These are phyloP conservation scores for Heliconius congener DNA, from an alignment of 1,140 invertebrate species.

Conservation along the genomic window DNA sequence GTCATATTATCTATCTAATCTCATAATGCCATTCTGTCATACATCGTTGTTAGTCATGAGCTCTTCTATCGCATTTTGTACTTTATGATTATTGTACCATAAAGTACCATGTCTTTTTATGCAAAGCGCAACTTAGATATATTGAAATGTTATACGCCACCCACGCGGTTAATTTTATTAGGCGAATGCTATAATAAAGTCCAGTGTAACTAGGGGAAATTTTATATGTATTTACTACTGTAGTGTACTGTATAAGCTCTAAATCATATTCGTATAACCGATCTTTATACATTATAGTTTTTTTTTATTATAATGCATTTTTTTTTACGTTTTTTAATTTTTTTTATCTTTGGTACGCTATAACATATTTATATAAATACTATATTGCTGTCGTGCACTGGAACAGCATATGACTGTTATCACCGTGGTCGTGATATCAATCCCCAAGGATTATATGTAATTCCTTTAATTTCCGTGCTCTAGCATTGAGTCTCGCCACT, in stretches of 20 bases:
- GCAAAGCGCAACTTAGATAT: not conserved
- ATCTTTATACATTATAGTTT: no score
- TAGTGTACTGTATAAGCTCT: no score
- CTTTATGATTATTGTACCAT: conserved; percentile 5
- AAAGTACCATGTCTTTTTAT: not conserved
- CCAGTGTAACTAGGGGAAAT: not conserved
- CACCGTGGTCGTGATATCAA: no score
- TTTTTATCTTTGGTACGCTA: not conserved
- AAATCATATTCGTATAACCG: no score
- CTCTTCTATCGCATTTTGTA: not conserved
- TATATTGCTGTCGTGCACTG: not conserved
- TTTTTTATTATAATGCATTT: not conserved
- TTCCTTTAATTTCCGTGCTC: no score
- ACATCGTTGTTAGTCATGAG: conserved; percentile 6
- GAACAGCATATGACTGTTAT: no score
- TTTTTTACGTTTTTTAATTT: not conserved
- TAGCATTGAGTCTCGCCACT: no score
- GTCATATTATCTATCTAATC: conserved; percentile 25
- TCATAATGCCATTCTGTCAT: conserved; percentile 15
- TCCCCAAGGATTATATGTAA: no score
- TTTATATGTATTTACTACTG: not conserved
- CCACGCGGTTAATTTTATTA: conserved; percentile 7
- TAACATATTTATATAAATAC: not conserved
- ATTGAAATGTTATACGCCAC: not conserved
- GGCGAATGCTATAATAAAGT: not conserved